Evolutionary conservation across 2,888 invertebrate species (phyloP), one percentile per base, ranked within the genome.

Genomic region (Drosophila lutescens): DNA sequence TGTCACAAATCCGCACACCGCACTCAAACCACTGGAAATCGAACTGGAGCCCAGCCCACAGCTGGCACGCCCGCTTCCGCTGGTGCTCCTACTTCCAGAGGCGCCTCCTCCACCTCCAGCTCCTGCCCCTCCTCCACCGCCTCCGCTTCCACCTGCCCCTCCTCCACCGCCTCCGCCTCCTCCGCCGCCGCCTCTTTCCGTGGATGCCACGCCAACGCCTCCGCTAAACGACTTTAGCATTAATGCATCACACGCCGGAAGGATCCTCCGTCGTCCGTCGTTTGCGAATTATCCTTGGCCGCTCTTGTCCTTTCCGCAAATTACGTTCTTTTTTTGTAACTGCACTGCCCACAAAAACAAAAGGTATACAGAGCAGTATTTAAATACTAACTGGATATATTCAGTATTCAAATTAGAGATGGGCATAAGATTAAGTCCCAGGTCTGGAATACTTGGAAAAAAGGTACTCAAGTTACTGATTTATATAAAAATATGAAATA

Each of bases 161-260:
- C 26, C 26, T 26, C 26, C 26, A 5, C 5, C 26, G 26, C 26
- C 26, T 17, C n/a, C 70, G 67, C 80, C 83, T 34, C 70, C 63
- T 7, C 67, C 75, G 30, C 79, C 71, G 9, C 68, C 70, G 26
- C 57, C 75, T 70, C 49, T 73, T 60, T 38, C 78, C 58, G 66
- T 70, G 77, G 78, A 66, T 67, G 66, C 85, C 69, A 65, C 76
- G 67, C 75, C 80, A 72, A 61, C 79, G 77, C 82, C 87, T 51
- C 81, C 88, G 53, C 72, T 83, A 63, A 91, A 89, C 65, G 91
- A 90, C 77, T 89, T 91, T 85, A 91, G 91, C 91, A 91, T 91
- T 88, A 91, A 91, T 86, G 90, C 91, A 91, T 91, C 89, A 90
- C 90, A 89, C 74, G 81, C 82, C 41, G 89, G 89, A 70, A 88